A percentile compares a stretch with the other conserved stretches of the same genome.
phyloP scores from a whole-genome alignment of 2,888 invertebrate species.

The Megalurothrips usitatus region DNA sequence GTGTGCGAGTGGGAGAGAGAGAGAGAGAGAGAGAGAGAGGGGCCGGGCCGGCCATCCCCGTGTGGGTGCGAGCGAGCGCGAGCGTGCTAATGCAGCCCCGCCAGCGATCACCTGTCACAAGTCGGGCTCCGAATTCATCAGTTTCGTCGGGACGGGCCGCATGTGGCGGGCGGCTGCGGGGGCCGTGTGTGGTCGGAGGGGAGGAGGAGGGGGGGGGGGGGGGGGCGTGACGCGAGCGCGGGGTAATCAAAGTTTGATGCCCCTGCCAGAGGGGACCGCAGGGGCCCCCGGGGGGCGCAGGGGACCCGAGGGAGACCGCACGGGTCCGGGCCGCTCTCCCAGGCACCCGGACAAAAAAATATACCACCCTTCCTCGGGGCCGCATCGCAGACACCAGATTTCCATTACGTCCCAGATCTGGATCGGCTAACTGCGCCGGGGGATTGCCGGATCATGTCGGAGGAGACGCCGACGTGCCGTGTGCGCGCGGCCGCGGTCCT shows the following conservation, averaged over 20 bases:
- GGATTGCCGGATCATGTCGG: too few species aligned
- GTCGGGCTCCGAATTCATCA: conserved; percentile 13
- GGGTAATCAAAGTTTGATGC: conserved; percentile 6
- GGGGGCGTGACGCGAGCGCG: neutral
- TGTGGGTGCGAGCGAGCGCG: neutral
- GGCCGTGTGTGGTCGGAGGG: neutral
- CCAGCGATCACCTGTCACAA: conserved; percentile 24
- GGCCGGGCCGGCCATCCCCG: neutral
- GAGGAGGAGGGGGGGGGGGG: neutral
- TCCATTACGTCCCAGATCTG: too few species aligned
- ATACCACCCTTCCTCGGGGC: too few species aligned
- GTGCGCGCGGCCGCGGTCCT: neutral
- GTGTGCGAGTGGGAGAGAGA: neutral
- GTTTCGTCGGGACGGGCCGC: neutral
- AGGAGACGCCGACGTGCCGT: too few species aligned
- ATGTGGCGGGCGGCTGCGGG: neutral
- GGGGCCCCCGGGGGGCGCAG: too few species aligned
- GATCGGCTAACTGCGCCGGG: too few species aligned
- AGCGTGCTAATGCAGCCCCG: neutral
- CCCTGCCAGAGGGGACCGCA: neutral
- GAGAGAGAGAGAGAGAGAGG: neutral
- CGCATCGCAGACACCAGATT: too few species aligned
- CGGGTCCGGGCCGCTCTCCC: too few species aligned
- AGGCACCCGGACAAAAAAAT: too few species aligned
- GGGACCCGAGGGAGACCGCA: too few species aligned